Evolutionary conservation across 1,140 invertebrate species (phyloP), one percentile per base, ranked within the genome.

Genomic region (Magallana angulata): DNA sequence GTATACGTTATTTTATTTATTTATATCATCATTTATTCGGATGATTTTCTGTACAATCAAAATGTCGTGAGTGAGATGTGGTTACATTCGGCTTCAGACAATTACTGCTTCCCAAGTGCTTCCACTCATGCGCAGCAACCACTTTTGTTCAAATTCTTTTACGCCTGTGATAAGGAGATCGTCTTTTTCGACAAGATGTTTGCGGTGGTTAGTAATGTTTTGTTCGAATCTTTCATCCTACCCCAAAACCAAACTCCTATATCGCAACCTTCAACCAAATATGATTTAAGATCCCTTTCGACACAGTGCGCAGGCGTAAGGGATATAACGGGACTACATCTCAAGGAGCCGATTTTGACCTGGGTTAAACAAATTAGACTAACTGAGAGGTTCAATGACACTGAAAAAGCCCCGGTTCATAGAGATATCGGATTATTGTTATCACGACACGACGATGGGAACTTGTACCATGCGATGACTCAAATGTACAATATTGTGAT

Each of bases 381-480:
- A 48, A 71, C 18, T 30, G 36, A 71, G 11, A 30, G 9, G 4
- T 30, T 36, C 68, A 30, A 18, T 8, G 14, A 30, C 11, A 71
- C 7, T 8, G 14, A 30, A 12, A 71, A 71, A 59, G 0, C 16
- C 1, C 24, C 9, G 12, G 36, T 18, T 36, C 1, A 60, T n/a
- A 30, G 62, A 4, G 84, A 85, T n/a, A 84, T 92, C 57, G 82
- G 91, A 0, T 84, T 93, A 36, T 91, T 91, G n/a, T 85, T 93
- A 0, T 60, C 86, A 59, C 84, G 94, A 56, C 93, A 93, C 87
- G 94, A 94, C 81, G 94, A 94, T 85, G 93, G 90, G 6, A 94
- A 94, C 89, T 76, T 94, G 16, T 94, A 94, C 85, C 94, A 94
- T 87, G 93, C 93, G 1, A 93, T 94, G 91, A 94, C 94, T 5